Evolutionary conservation across 2,888 invertebrate species (phyloP).

Genomic region (Fragum sueziense): DNA sequence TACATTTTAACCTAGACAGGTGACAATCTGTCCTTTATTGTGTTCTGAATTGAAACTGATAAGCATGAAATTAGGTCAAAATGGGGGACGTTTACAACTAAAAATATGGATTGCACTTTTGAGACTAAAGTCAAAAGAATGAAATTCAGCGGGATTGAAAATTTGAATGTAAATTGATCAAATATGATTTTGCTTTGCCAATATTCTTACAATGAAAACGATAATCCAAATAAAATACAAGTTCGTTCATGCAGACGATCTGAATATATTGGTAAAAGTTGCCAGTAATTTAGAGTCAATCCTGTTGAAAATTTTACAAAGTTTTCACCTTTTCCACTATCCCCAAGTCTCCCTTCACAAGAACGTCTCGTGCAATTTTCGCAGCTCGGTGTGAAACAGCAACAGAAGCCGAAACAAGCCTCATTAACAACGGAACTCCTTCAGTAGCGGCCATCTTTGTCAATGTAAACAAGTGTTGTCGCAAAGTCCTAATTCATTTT

Average conservation of each 20-base stretch:
- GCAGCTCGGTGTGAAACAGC: conserved; percentile 92
- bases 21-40: too few relatives aligned
- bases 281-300: too few relatives aligned
- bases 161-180: too few relatives aligned
- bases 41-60: too few relatives aligned
- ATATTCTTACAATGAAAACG: too few relatives aligned
- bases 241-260: conserved; percentile 38
- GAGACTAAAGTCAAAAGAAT: too few relatives aligned
- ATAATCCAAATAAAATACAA: neutral
- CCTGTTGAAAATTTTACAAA: neutral
- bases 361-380: conserved; percentile 94
- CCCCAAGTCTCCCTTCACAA: conserved; percentile 93
- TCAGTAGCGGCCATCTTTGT: conserved; percentile 53
- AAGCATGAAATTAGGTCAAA: conserved; percentile 1
- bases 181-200: too few relatives aligned
- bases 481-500: conserved; percentile 28
- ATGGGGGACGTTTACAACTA: conserved; percentile 1
- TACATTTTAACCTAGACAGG: neutral
- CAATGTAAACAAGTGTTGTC: conserved; percentile 43
- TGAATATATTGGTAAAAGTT: too few relatives aligned
- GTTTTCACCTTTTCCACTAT: conserved; percentile 92
- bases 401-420: conserved; percentile 90
- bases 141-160: too few relatives aligned
- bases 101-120: too few relatives aligned
- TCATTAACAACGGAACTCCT: conserved; percentile 85